Percentiles rank a stretch among this genome's conserved stretches.
These are phyloP conservation scores for Otolemur garnettii DNA, from an alignment of 2,113 vertebrate genomes.

Conservation along the genomic window DNA sequence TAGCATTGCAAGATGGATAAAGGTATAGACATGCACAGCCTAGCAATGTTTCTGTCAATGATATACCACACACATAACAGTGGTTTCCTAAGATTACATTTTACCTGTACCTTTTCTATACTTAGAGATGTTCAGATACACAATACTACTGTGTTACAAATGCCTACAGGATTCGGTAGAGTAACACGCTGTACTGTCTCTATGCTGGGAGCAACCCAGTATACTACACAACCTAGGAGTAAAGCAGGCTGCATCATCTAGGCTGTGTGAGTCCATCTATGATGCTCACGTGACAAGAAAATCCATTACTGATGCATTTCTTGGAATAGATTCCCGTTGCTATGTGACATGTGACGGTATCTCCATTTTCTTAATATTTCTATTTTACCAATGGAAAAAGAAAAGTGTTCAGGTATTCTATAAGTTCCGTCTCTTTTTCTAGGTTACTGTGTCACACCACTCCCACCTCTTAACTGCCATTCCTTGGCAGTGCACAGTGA, in stretches of 20 bases:
- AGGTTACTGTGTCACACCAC: not conserved
- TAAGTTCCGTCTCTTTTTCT: not conserved
- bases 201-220: not conserved
- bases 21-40: not conserved
- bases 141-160: not conserved
- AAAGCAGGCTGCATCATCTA: not conserved
- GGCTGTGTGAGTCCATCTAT: not conserved
- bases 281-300: not conserved
- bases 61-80: not conserved
- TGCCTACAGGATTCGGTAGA: not conserved
- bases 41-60: not conserved
- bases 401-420: not conserved
- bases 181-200: not conserved
- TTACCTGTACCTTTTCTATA: not conserved
- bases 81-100: not conserved
- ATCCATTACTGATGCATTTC: not conserved
- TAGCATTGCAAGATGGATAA: not conserved
- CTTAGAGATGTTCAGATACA: not conserved
- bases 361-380: not conserved
- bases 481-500: not conserved
- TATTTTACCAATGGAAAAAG: not conserved
- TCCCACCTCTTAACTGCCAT: not conserved
- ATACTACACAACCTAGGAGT: not conserved
- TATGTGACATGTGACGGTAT: not conserved
- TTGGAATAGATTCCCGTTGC: not conserved